A percentile compares a stretch with the other conserved stretches of the same genome.
Conservation (phyloP, 2,888 invertebrate species). For the Pandemis corylana region DNA sequence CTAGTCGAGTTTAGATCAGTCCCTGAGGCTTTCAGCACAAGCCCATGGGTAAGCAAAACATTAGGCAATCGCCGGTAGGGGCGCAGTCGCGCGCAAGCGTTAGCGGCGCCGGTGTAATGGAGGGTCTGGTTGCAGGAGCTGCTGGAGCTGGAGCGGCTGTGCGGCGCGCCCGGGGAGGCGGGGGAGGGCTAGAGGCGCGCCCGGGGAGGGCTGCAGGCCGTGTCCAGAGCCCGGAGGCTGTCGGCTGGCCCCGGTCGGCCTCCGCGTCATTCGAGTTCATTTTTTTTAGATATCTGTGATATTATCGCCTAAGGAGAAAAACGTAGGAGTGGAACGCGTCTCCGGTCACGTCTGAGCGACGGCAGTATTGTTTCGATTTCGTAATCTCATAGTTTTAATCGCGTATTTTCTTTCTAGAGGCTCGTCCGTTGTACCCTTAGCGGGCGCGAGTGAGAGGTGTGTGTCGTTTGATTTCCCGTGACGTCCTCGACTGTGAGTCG, state of each 20-base stretch:
- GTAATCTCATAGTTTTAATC: slow-evolving; percentile 64
- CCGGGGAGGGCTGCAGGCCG: background rate
- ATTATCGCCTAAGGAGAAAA: slow-evolving; percentile 79
- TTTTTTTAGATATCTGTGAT: slow-evolving; percentile 80
- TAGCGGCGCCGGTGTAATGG: too few species aligned
- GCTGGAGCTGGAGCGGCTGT: slow-evolving; percentile 69
- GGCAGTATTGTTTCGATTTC: slow-evolving; percentile 48
- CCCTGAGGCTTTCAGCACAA: too few species aligned
- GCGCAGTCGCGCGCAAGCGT: too few species aligned
- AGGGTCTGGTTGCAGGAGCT: slow-evolving; percentile 63
- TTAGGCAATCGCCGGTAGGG: too few species aligned
- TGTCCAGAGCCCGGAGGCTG: slow-evolving; percentile 2
- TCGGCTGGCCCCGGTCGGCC: slow-evolving; percentile 46
- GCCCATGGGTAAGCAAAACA: too few species aligned
- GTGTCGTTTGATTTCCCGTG: background rate
- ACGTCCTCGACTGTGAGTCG: background rate
- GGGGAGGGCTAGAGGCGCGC: slow-evolving; percentile 63
- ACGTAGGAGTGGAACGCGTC: slow-evolving; percentile 49
- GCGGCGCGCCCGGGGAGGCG: slow-evolving; percentile 72
- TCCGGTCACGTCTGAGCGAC: slow-evolving; percentile 40
- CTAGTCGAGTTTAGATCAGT: too few species aligned
- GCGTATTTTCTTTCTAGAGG: slow-evolving; percentile 22
- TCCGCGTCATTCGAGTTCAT: slow-evolving; percentile 53
- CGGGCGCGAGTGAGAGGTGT: background rate
- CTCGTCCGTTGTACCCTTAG: slow-evolving; percentile 4